Evolutionary conservation across 2,888 invertebrate species (phyloP), one percentile per base, ranked within the genome.

Genomic region (Drosophila nr. medialis): DNA sequence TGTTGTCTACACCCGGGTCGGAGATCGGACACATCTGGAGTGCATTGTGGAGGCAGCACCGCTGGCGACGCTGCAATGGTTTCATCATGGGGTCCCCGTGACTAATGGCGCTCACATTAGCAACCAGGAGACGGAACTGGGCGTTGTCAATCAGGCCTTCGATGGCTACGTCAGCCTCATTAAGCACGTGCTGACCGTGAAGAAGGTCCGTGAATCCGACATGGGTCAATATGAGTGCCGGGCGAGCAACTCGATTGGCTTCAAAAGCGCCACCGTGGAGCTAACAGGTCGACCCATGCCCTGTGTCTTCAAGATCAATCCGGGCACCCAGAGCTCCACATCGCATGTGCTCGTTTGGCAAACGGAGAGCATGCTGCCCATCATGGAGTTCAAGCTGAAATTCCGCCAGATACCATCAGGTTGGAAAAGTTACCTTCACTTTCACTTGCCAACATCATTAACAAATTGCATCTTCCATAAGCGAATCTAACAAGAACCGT

Each of bases 311-410:
- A 93, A 93, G 72, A 92, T 91, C 27, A 92, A 92, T 72, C 92
- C 92, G 0, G 87, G 88, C 56, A 83, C 90, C 3, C 91, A 92
- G 64, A 91, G 91, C 45, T 89, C 92, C 61, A 95, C 91, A 64
- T 94, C 95, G 32, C 96, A 96, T 90, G 95, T 95, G 8, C 94
- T 97, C 4, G 95, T 96, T 60, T 97, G 97, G 97, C 96, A 96
- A 90, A 97, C 97, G 0, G 97, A 97, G 90, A 97, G 96, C 64
- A 96, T 96, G 91, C 95, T 96, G 38, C 95, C 96, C 1, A 95
- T 97, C 59, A 95, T 96, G 82, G 97, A 97, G 93, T 95, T 95
- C 76, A 94, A 94, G 80, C 93, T 95, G 48, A 92, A 91, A 69
- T 93, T 93, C 79, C 85, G 93, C 42, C 93, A 92, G 83, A 90